phyloP scores from a whole-genome alignment of 2,888 invertebrate species.

The Athripsodes cinereus region DNA sequence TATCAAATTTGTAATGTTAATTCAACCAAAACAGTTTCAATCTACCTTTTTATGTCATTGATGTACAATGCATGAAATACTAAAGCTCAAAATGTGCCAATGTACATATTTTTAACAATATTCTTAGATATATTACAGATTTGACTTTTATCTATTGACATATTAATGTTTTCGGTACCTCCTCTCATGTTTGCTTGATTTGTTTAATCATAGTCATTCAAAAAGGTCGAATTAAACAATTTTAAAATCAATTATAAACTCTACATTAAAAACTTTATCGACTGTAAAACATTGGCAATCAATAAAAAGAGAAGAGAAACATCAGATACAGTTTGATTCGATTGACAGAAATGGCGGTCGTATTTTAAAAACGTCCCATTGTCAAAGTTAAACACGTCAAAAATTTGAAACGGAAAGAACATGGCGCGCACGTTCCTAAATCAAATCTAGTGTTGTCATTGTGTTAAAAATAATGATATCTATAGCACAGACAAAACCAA shows the following conservation, averaged over 20 bases:
- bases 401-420: slow-evolving; percentile 13
- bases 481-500: slow-evolving; percentile 12
- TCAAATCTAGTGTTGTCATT: slow-evolving; percentile 9
- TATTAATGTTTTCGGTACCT: neutral
- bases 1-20: too few relatives aligned
- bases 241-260: slow-evolving; percentile 1
- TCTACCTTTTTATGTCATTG: too few relatives aligned
- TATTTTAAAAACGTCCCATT: slow-evolving; percentile 23
- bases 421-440: slow-evolving; percentile 13
- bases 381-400: slow-evolving; percentile 18
- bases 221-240: neutral
- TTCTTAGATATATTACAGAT: too few relatives aligned
- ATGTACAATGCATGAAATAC: too few relatives aligned
- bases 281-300: neutral
- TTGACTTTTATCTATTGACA: too few relatives aligned
- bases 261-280: neutral
- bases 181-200: neutral
- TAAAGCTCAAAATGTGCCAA: too few relatives aligned
- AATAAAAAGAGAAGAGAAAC: neutral
- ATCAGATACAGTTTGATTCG: neutral
- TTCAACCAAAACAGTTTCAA: too few relatives aligned
- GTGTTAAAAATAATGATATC: slow-evolving; percentile 12
- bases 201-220: neutral
- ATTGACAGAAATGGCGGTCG: slow-evolving; percentile 13
- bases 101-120: too few relatives aligned